Conservation (phyloP, 1,140 invertebrate genomes). For the Plectus sambesii region DNA sequence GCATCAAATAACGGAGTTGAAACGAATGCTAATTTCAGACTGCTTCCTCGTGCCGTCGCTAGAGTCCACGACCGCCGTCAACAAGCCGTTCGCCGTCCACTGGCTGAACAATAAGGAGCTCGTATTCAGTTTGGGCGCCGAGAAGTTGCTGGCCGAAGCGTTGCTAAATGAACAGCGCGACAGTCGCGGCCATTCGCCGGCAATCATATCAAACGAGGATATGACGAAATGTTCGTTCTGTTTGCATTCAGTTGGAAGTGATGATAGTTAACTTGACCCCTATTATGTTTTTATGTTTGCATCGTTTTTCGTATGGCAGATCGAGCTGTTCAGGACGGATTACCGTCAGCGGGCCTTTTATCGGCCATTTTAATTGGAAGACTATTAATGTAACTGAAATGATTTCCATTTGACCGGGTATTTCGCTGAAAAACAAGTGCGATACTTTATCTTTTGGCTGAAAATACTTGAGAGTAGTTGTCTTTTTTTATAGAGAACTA, state of each 20-base stretch:
- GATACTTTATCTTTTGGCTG: too few relatives aligned
- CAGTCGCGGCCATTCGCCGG: neutral
- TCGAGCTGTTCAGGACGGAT: too few relatives aligned
- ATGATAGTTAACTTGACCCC: conserved; percentile 56
- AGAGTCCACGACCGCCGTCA: conserved; percentile 29
- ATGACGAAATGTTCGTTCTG: conserved; percentile 9
- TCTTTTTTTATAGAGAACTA: too few relatives aligned
- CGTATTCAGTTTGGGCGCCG: conserved; percentile 95
- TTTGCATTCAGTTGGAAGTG: conserved; percentile 35
- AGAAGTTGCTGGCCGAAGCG: conserved; percentile 53
- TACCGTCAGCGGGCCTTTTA: too few relatives aligned
- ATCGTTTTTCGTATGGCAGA: too few relatives aligned
- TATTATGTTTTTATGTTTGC: too few relatives aligned
- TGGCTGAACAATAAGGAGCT: conserved; percentile 99
- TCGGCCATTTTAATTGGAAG: too few relatives aligned
- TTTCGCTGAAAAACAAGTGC: too few relatives aligned
- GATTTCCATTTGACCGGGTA: too few relatives aligned
- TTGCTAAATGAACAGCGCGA: conserved; percentile 24
- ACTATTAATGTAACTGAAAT: too few relatives aligned
- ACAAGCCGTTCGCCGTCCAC: conserved; percentile 71
- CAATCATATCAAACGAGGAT: conserved; percentile 1
- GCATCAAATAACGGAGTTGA: too few relatives aligned
- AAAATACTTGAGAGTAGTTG: too few relatives aligned
- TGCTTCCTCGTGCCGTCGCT: conserved; percentile 76
- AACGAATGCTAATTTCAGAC: conserved; percentile 53